phyloP scores from a whole-genome alignment of 2,113 vertebrate species.

The Parotia lawesii region DNA sequence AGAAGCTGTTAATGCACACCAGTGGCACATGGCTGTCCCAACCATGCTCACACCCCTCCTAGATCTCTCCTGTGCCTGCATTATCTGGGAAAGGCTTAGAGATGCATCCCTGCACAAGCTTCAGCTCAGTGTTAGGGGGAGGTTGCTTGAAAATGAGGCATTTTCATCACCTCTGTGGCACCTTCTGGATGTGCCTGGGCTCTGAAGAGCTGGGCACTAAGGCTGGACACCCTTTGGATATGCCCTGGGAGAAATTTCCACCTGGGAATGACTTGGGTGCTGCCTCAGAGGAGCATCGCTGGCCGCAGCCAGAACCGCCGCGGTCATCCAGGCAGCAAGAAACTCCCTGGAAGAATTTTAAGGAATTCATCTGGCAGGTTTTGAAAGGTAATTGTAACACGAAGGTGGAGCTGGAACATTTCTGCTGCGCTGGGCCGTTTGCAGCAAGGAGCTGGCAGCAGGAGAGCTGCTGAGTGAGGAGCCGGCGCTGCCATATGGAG shows the following conservation, averaged over 20 bases:
- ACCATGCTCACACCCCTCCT: fast-evolving
- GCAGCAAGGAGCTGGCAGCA: constrained; percentile 9
- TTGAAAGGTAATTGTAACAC: background rate
- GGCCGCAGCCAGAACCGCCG: fast-evolving
- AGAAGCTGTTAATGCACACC: background rate
- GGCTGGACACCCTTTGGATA: background rate
- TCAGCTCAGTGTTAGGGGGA: background rate
- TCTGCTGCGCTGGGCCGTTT: background rate
- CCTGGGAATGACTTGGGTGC: background rate
- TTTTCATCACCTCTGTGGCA: background rate
- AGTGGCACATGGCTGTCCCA: background rate
- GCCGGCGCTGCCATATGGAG: constrained; percentile 52
- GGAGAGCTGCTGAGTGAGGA: constrained; percentile 57
- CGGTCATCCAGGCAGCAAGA: background rate
- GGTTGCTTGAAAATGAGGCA: background rate
- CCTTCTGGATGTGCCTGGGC: background rate
- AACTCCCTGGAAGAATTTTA: background rate
- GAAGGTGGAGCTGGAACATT: constrained; percentile 34
- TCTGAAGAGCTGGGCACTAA: background rate
- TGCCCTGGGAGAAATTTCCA: background rate
- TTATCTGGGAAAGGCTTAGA: background rate
- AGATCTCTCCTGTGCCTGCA: background rate
- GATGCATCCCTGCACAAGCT: background rate
- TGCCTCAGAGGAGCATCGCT: fast-evolving
- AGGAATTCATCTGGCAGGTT: constrained; percentile 22